Base-by-base conservation (phyloP, 2,888 invertebrate genomes). In the Tetropium fuscum region DNA sequence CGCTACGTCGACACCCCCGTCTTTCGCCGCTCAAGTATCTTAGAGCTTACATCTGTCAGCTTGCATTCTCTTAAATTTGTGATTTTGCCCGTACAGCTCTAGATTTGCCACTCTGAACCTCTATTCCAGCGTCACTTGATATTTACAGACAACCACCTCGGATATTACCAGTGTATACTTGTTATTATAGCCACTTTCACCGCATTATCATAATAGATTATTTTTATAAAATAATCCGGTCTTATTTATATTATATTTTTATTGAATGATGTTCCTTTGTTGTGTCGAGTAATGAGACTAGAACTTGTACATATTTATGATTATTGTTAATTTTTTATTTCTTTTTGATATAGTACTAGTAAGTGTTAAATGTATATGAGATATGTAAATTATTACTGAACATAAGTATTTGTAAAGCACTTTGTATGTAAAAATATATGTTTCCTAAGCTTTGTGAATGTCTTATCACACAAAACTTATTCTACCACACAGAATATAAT, bases 401-500 rank as follows among this genome's bases (percentile, higher is more conserved):
- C 60, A 64, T 60, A 65, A 58, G 53, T 69, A 64, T 64, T 64
- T 67, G 62, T 72, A 72, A 68, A 68, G 68, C 70, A 74, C 72
- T 66, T 67, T 71, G 67, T 70, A 70, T 71, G 70, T 72, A 71
- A 66, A n/a, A 60, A 64, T 69, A 66, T 62, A 64, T 73, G 73
- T 72, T n/a, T 73, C 67, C 72, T 71, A 75, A 65, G 77, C 78
- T 76, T 77, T 72, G 74, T 77, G 74, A 74, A 74, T 74, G 75
- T 77, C 77, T 74, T 72, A 72, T 70, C 74, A 77, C 78, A 76
- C 71, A 71, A 72, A 71, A 68, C 70, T 71, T 74, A 76, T 75
- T 74, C 75, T 74, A 74, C 64, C 67, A 70, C 71, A 64, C 66
- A 69, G 51, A 63, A 68, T 64, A 63, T 60, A 71, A 71, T 70